Percentiles rank a stretch among this genome's conserved stretches.
phyloP scores from a whole-genome alignment of 2,113 vertebrate species.

The Elachura formosa region DNA sequence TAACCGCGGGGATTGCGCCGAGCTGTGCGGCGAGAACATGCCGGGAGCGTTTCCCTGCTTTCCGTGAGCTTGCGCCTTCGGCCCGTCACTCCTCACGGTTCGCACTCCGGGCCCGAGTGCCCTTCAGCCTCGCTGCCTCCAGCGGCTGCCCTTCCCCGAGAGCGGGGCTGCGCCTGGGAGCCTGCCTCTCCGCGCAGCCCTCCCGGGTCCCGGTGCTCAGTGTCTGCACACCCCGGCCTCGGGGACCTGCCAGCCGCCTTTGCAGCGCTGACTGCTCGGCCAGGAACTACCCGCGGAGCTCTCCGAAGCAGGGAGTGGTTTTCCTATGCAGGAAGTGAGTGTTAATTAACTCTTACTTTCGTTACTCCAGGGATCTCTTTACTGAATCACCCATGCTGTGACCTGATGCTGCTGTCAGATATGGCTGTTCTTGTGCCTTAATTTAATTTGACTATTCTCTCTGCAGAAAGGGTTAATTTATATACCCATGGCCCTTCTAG shows the following conservation, averaged over 20 bases:
- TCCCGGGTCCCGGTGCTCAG: not conserved
- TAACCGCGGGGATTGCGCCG: fast-evolving
- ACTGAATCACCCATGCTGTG: not conserved
- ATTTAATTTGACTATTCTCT: not conserved
- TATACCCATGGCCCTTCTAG: not conserved
- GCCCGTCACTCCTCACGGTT: not conserved
- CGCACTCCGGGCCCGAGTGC: too few species aligned
- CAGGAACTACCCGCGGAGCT: conserved; percentile 6
- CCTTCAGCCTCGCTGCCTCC: too few species aligned
- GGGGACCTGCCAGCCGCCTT: not conserved
- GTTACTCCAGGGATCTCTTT: conserved; percentile 26
- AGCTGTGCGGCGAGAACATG: not conserved
- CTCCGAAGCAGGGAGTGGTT: conserved; percentile 17
- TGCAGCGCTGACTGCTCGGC: conserved; percentile 31
- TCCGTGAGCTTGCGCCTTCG: not conserved
- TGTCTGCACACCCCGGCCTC: not conserved
- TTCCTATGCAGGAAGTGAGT: not conserved
- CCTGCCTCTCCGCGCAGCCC: fast-evolving
- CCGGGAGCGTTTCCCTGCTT: not conserved
- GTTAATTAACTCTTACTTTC: conserved; percentile 51
- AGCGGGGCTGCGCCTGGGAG: fast-evolving
- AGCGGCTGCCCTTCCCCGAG: too few species aligned
- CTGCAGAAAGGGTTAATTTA: not conserved
- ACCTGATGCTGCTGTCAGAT: not conserved
- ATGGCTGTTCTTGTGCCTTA: not conserved